phyloP scores from a whole-genome alignment of 2,797 vertebrate species.

The Fringilla coelebs region DNA sequence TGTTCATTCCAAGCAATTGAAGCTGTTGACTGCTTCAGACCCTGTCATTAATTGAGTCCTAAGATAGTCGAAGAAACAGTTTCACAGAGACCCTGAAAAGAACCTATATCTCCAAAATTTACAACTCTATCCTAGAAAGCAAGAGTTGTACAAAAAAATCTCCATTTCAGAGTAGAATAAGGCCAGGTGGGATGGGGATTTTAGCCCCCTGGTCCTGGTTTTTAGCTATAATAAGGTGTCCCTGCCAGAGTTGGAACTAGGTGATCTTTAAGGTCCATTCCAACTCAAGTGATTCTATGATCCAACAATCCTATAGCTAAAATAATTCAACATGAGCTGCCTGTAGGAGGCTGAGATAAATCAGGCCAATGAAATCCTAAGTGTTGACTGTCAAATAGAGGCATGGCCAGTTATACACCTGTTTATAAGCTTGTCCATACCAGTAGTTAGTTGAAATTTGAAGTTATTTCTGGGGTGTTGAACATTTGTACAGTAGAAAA shows the following conservation, averaged over 20 bases:
- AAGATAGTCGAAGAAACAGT: neutral
- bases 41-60: neutral
- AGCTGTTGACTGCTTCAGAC: neutral
- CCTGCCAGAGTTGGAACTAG: neutral
- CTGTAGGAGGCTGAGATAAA: neutral
- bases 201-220: neutral
- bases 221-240: neutral
- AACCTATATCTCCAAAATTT: neutral
- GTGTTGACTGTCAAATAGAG: neutral
- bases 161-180: neutral
- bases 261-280: neutral
- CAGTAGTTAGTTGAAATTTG: neutral
- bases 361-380: neutral
- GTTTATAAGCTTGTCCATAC: neutral
- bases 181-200: neutral
- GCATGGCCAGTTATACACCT: neutral
- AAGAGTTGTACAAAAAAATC: neutral
- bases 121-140: neutral
- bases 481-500: neutral
- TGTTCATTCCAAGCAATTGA: neutral
- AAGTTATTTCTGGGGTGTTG: neutral
- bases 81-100: neutral
- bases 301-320: neutral
- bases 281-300: neutral
- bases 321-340: neutral